Evolutionary conservation across 2,797 vertebrate species (phyloP).

Genomic region (Cuniculus paca): DNA sequence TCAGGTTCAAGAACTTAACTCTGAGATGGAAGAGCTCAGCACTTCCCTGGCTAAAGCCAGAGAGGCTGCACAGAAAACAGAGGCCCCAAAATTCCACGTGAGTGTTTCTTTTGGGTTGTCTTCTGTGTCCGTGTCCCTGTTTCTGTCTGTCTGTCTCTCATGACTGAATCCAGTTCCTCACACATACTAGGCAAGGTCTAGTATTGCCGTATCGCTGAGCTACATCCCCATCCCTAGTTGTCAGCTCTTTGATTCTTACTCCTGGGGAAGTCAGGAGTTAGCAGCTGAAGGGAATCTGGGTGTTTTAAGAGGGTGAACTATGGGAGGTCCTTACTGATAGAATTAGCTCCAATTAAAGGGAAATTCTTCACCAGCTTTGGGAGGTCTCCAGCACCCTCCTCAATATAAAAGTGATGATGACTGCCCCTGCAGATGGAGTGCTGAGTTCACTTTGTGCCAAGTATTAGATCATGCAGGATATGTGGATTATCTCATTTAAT

Average conservation of each 20-base stretch:
- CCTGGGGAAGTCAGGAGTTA: background rate
- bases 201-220: background rate
- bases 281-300: background rate
- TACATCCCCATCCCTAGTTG: too few species aligned
- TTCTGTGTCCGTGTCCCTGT: background rate
- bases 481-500: background rate
- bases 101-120: conserved; percentile 17
- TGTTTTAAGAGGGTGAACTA: background rate
- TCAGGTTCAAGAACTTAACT: conserved; percentile 94
- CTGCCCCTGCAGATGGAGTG: background rate
- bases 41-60: conserved; percentile 91
- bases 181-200: background rate
- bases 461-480: background rate
- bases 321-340: background rate
- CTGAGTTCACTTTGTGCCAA: background rate
- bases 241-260: background rate
- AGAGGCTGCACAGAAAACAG: conserved; percentile 89
- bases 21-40: conserved; percentile 93
- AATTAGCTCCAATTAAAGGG: background rate
- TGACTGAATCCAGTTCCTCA: background rate
- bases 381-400: background rate
- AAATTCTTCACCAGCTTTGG: background rate
- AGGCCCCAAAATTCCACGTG: conserved; percentile 93
- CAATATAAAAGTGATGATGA: background rate
- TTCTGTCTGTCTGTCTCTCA: background rate